Conservation (phyloP, 2,888 invertebrate genomes). For the Tenthredo scrophulariae region DNA sequence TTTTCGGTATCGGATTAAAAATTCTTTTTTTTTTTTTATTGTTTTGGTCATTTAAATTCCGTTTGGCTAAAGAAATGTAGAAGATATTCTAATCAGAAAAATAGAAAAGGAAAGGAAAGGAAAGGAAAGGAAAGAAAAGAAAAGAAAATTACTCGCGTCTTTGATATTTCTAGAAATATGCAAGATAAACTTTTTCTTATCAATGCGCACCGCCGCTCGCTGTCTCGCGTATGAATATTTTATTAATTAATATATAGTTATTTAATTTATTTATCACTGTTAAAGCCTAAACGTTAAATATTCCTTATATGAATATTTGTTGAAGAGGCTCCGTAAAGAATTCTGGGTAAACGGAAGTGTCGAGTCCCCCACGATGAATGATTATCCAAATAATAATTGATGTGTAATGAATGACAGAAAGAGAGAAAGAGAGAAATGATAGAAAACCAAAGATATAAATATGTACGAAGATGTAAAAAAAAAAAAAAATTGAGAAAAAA, state of each 20-base stretch:
- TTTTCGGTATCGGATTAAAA: too few species aligned
- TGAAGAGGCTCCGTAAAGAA: conserved; percentile 47
- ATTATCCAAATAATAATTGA: background rate
- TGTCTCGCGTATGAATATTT: background rate
- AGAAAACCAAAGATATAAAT: conserved; percentile 1
- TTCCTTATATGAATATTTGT: conserved; percentile 24
- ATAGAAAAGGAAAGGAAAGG: background rate
- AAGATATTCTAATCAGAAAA: background rate
- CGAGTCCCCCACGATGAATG: background rate
- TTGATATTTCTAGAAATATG: background rate
- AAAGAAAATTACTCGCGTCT: background rate
- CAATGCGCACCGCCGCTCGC: background rate
- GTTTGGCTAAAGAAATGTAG: background rate
- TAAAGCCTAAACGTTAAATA: conserved; percentile 27
- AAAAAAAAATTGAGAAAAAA: conserved; percentile 36
- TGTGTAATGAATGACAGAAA: background rate
- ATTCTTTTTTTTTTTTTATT: background rate
- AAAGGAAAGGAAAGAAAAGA: background rate
- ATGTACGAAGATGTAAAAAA: background rate
- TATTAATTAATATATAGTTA: background rate
- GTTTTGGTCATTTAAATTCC: background rate
- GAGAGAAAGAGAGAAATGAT: conserved; percentile 35
- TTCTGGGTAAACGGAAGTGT: conserved; percentile 23
- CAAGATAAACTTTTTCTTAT: background rate
- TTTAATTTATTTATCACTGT: conserved; percentile 25